phyloP scores from a whole-genome alignment of 2,888 invertebrate species.

The Drosophila meridionalis region DNA sequence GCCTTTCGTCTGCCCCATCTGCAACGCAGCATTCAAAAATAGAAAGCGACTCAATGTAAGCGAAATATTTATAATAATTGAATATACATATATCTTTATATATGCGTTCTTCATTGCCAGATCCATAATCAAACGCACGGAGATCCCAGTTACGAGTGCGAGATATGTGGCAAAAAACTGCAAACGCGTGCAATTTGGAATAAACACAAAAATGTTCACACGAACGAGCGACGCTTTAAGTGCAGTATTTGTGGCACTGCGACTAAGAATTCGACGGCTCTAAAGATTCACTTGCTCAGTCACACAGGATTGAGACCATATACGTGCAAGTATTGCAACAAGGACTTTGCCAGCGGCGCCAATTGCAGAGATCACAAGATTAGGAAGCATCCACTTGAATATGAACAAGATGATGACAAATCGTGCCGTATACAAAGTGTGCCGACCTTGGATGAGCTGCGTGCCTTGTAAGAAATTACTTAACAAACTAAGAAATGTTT shows the following conservation, averaged over 20 bases:
- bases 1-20: slow-evolving; percentile 85
- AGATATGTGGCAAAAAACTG: slow-evolving; percentile 83
- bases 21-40: slow-evolving; percentile 83
- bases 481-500: neutral
- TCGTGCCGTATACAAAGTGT: slow-evolving; percentile 73
- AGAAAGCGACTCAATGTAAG: slow-evolving; percentile 77
- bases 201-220: slow-evolving; percentile 85
- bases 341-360: slow-evolving; percentile 83
- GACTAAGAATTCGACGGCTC: slow-evolving; percentile 83
- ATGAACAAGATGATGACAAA: slow-evolving; percentile 63
- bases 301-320: slow-evolving; percentile 84
- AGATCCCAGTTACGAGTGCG: slow-evolving; percentile 84
- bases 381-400: slow-evolving; percentile 81
- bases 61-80: neutral
- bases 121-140: slow-evolving; percentile 85
- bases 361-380: slow-evolving; percentile 84
- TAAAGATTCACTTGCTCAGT: slow-evolving; percentile 83
- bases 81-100: neutral
- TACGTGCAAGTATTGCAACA: slow-evolving; percentile 83
- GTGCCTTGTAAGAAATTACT: slow-evolving; percentile 76
- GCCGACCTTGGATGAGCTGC: slow-evolving; percentile 83
- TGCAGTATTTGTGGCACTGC: slow-evolving; percentile 82
- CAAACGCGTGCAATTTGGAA: slow-evolving; percentile 85
- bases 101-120: slow-evolving; percentile 33
- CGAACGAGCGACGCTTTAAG: slow-evolving; percentile 80